These are phyloP conservation scores for Carcharodon carcharias DNA, from an alignment of 2,797 vertebrate species.

Conservation along the genomic window DNA sequence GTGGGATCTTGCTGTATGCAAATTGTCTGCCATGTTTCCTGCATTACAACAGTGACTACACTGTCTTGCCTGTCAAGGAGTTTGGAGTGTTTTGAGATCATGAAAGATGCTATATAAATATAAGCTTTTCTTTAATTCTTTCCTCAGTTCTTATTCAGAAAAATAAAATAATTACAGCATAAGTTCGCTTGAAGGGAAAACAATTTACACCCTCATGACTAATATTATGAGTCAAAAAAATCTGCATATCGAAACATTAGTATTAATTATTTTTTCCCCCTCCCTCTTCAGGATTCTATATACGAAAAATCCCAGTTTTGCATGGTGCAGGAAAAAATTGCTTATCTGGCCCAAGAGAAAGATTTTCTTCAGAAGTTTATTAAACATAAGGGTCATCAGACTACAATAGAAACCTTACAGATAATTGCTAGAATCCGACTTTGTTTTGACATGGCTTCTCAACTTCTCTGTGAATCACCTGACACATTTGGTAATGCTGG, in stretches of 20 bases:
- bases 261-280: background rate
- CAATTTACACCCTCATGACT: background rate
- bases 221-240: background rate
- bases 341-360: slow-evolving; percentile 53
- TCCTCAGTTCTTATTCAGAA: background rate
- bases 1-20: background rate
- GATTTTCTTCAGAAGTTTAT: slow-evolving; percentile 58
- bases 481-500: slow-evolving; percentile 47
- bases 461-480: slow-evolving; percentile 54
- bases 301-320: slow-evolving; percentile 66
- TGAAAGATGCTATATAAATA: background rate
- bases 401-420: slow-evolving; percentile 71
- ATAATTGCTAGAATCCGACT: slow-evolving; percentile 71
- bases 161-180: background rate
- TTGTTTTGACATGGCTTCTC: slow-evolving; percentile 66
- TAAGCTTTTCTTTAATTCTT: background rate
- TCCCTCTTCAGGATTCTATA: slow-evolving; percentile 71
- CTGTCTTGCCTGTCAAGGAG: background rate
- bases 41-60: background rate
- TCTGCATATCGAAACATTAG: background rate
- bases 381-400: slow-evolving; percentile 38
- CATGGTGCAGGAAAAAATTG: slow-evolving; percentile 44
- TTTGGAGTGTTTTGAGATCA: background rate
- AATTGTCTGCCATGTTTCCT: background rate
- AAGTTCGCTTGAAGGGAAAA: background rate